Conservation (phyloP, 35 echinoderm and acorn worm genomes). For the Apostichopus parvimensis region DNA sequence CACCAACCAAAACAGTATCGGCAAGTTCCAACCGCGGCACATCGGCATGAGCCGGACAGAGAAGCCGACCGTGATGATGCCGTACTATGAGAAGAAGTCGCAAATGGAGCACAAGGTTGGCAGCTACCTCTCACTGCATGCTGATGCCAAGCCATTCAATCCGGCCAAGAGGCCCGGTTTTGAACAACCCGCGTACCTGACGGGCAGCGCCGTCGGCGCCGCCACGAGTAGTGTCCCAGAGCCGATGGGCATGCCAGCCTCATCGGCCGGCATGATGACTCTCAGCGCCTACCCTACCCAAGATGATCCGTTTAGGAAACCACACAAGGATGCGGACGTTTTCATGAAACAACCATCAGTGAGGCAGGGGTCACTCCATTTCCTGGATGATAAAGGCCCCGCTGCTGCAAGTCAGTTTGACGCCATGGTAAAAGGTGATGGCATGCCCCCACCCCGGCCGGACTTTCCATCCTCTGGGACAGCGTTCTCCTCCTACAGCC, state of each 20-base stretch:
- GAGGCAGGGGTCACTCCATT: neutral
- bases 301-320: slow-evolving; percentile 31
- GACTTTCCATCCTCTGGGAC: slow-evolving; percentile 25
- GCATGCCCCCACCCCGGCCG: slow-evolving; percentile 34
- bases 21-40: slow-evolving; percentile 6
- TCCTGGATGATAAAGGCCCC: slow-evolving; percentile 40
- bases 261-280: neutral
- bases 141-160: slow-evolving; percentile 89
- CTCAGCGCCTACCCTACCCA: neutral
- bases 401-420: slow-evolving; percentile 26
- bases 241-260: slow-evolving; percentile 19
- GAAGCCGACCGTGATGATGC: slow-evolving; percentile 29
- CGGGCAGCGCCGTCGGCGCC: neutral
- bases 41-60: slow-evolving; percentile 25
- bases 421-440: slow-evolving; percentile 25
- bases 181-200: slow-evolving; percentile 12
- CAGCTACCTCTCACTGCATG: slow-evolving; percentile 81
- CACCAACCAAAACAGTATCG: neutral
- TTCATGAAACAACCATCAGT: slow-evolving; percentile 21
- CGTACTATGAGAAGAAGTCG: slow-evolving; percentile 35
- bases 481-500: slow-evolving; percentile 7
- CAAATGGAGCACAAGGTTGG: slow-evolving; percentile 43
- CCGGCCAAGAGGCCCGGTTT: slow-evolving; percentile 55
- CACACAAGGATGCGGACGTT: neutral
- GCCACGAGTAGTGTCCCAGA: neutral